phyloP scores from a whole-genome alignment of 2,113 vertebrate genomes.

The Zeus faber region DNA sequence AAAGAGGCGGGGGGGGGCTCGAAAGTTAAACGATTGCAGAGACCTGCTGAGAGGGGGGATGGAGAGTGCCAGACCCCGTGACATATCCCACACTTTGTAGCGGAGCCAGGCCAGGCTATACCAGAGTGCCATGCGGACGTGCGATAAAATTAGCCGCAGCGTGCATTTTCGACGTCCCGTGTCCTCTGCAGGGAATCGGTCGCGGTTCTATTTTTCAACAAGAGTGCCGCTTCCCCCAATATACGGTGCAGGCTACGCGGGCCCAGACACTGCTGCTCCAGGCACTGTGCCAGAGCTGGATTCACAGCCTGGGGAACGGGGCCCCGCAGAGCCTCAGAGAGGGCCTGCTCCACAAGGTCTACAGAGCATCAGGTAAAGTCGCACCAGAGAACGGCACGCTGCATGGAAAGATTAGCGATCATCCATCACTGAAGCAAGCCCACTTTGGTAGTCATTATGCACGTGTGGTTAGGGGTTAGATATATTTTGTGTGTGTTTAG shows the following conservation, averaged over 20 bases:
- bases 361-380: conserved; percentile 82
- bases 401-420: background rate
- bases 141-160: conserved; percentile 57
- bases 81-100: conserved; percentile 59
- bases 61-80: conserved; percentile 43
- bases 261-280: conserved; percentile 90
- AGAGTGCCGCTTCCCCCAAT: conserved; percentile 54
- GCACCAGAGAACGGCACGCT: background rate
- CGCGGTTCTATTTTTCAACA: conserved; percentile 48
- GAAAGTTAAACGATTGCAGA: conserved; percentile 68
- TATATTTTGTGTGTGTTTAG: background rate
- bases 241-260: conserved; percentile 89
- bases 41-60: conserved; percentile 30
- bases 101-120: conserved; percentile 43
- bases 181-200: conserved; percentile 51
- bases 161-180: conserved; percentile 44
- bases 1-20: conserved; percentile 47
- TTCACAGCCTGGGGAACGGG: conserved; percentile 73
- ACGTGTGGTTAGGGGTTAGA: background rate
- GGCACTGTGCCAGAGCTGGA: conserved; percentile 91
- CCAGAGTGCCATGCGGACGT: conserved; percentile 25
- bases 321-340: conserved; percentile 78
- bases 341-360: conserved; percentile 85
- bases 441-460: background rate
- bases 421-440: background rate